phyloP scores from a whole-genome alignment of 2,797 vertebrate genomes.

The Danio albolineatus region DNA sequence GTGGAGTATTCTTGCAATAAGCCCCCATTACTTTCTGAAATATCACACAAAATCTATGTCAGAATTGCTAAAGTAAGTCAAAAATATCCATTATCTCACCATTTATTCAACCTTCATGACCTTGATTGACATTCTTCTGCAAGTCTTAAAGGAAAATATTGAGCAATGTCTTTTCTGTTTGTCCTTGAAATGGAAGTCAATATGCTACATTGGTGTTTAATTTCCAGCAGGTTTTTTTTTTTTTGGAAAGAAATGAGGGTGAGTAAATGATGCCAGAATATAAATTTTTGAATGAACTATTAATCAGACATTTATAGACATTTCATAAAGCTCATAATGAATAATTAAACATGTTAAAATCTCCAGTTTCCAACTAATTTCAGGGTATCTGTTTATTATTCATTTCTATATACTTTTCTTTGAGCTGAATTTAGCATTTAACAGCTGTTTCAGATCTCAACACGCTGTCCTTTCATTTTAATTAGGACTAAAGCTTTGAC shows the following conservation, averaged over 20 bases:
- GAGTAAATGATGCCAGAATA: not conserved
- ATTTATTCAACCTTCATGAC: not conserved
- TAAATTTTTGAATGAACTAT: not conserved
- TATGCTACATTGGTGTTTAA: not conserved
- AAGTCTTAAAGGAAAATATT: not conserved
- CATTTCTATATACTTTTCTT: not conserved
- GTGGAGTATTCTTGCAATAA: too few relatives aligned
- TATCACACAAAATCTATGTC: not conserved
- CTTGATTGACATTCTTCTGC: not conserved
- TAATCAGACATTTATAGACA: not conserved
- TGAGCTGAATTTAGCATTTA: conserved; percentile 1
- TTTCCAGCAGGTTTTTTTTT: not conserved
- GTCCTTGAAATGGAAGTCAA: not conserved
- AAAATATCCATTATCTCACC: not conserved
- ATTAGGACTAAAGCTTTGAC: conserved; percentile 33
- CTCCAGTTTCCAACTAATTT: not conserved
- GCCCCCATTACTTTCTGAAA: too few relatives aligned
- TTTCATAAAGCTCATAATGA: not conserved
- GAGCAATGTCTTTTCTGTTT: not conserved
- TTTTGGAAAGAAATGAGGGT: not conserved
- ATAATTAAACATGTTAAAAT: not conserved
- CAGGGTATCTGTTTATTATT: not conserved
- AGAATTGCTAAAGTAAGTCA: not conserved
- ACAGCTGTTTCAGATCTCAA: conserved; percentile 29
- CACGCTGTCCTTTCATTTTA: conserved; percentile 28